phyloP scores from a whole-genome alignment of 30 jellyfish, hydroid and myxozoan genomes.

The Aurelia aurita complex sp. Pacific region DNA sequence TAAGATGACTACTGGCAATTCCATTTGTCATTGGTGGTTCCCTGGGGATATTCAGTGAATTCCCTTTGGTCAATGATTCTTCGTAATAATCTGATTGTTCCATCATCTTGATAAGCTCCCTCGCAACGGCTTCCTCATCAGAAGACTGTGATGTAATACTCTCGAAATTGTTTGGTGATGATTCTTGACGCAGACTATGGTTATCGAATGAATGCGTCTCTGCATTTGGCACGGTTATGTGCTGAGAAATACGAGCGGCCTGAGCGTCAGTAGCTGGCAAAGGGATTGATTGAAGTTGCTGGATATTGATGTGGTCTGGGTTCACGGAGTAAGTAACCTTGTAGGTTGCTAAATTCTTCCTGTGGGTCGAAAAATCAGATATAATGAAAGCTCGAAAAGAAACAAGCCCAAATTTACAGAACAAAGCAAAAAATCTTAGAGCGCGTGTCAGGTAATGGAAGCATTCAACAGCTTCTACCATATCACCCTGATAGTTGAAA shows the following conservation, averaged over 20 bases:
- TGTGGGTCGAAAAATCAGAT: not conserved
- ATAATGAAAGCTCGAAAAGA: too few relatives aligned
- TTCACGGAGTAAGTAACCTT: slow-evolving; percentile 11
- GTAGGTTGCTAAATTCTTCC: slow-evolving; percentile 18
- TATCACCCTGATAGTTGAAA: too few relatives aligned
- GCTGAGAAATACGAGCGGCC: not conserved
- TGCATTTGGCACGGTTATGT: not conserved
- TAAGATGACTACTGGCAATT: too few relatives aligned
- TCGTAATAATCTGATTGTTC: slow-evolving; percentile 25
- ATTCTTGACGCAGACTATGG: not conserved
- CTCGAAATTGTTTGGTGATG: slow-evolving; percentile 27
- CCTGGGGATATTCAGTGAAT: too few relatives aligned
- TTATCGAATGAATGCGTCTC: not conserved
- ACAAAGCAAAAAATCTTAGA: too few relatives aligned
- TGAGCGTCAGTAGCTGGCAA: not conserved
- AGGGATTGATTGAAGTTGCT: not conserved
- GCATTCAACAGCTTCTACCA: too few relatives aligned
- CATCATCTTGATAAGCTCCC: slow-evolving; percentile 48
- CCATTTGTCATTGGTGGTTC: too few relatives aligned
- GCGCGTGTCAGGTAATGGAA: too few relatives aligned
- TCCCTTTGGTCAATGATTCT: not conserved
- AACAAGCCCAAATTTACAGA: too few relatives aligned
- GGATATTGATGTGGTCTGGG: slow-evolving; percentile 18
- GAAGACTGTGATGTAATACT: slow-evolving; percentile 38
- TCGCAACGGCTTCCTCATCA: slow-evolving; percentile 58